phyloP scores from a whole-genome alignment of 2,113 vertebrate genomes.

The Pao palembangensis region DNA sequence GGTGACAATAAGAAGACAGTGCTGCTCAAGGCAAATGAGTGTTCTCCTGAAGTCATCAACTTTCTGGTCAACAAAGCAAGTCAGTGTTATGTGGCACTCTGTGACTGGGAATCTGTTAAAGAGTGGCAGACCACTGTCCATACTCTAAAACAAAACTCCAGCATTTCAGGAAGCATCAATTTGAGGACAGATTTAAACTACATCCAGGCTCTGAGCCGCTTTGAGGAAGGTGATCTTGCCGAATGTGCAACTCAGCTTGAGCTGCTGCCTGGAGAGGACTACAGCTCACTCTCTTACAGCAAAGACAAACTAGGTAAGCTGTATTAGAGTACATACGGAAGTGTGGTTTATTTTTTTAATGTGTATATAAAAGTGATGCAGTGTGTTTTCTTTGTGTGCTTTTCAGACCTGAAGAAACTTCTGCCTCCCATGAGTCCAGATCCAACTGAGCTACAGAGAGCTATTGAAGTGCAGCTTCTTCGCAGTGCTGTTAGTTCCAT shows the following conservation, averaged over 20 bases:
- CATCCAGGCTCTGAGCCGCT: constrained; percentile 90
- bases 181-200: constrained; percentile 96
- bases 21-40: constrained; percentile 86
- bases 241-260: constrained; percentile 90
- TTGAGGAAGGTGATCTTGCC: constrained; percentile 87
- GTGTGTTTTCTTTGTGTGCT: neutral
- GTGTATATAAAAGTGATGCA: neutral
- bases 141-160: constrained; percentile 84
- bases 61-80: constrained; percentile 94
- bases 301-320: constrained; percentile 92
- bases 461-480: constrained; percentile 94
- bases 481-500: constrained; percentile 88
- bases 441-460: constrained; percentile 93
- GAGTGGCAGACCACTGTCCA: constrained; percentile 90
- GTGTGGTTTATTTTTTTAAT: neutral
- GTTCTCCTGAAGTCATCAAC: constrained; percentile 89
- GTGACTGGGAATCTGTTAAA: constrained; percentile 91
- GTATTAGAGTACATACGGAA: neutral
- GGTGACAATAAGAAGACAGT: constrained; percentile 91
- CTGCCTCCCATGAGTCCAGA: constrained; percentile 94
- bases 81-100: constrained; percentile 91
- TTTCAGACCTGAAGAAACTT: constrained; percentile 91
- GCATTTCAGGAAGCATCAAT: constrained; percentile 78
- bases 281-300: constrained; percentile 80
- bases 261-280: constrained; percentile 93